Evolutionary conservation across 2,797 vertebrate species (phyloP), one percentile per base, ranked within the genome.

Genomic region (Melanotaenia trifasciata): DNA sequence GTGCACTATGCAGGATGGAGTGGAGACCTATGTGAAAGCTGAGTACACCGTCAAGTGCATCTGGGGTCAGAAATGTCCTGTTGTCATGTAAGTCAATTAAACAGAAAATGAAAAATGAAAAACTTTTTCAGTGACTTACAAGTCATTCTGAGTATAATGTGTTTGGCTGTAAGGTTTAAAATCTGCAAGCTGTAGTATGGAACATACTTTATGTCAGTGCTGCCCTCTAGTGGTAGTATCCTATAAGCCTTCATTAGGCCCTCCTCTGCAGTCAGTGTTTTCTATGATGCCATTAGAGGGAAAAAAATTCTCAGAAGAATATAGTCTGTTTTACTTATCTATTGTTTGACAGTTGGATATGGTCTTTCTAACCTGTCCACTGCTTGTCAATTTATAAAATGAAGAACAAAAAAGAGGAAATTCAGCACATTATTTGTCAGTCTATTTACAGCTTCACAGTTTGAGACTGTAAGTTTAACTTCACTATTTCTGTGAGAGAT

Each of bases 61-160:
- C 89, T 98, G 98, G 98, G 97, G 97, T 43, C 96, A 96, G 91
- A 99, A 97, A 89, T 99, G 98, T 86, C 96, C 96, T 0, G 96
- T 95, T 77, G 92, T 99, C 73, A 93, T 95, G 97, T 99, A 93
- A 95, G 98, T 96, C 67, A 45, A 24, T 22, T 16, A 3, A 43
- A 20, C 6, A 60, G 45, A 50, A 57, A 22, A 1, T 16, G 36
- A 64, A 26, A 3, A 38, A 3, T 38, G 2, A n/a, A n/a, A n/a
- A 60, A 20, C 4, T 4, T 10, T 10, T 18, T 3, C 40, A 50
- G 30, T 9, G 0, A 6, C 13, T 58, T 24, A 36, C 9, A 33
- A 5, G 38, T 60, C 4, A 58, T 22, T 64, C 26, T 59, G 5
- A 40, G 0, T 36, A 9, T 51, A 1, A 30, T 0, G 13, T 30